A percentile compares a stretch with the other conserved stretches of the same genome.
These are phyloP conservation scores for Diuraphis noxia DNA, from an alignment of 1,140 invertebrate genomes.

Conservation along the genomic window DNA sequence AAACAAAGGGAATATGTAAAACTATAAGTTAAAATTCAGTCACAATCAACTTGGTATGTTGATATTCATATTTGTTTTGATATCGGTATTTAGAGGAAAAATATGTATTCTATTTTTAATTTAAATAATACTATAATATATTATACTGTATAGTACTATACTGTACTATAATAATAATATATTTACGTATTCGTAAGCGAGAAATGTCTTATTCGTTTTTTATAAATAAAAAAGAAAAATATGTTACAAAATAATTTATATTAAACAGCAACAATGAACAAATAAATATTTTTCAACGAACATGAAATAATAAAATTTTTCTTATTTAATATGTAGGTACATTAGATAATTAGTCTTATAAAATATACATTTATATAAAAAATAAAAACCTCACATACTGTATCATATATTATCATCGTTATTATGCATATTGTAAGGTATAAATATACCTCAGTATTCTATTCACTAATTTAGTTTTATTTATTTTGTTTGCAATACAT, in stretches of 20 bases:
- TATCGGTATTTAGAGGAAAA: neutral
- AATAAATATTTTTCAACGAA: neutral
- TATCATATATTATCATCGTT: neutral
- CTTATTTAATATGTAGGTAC: neutral
- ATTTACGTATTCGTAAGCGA: neutral
- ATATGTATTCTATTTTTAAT: neutral
- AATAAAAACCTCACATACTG: neutral
- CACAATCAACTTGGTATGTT: neutral
- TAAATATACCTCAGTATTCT: neutral
- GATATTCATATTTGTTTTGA: neutral
- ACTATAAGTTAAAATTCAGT: too few species aligned
- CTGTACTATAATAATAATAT: too few species aligned
- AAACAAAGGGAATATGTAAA: neutral
- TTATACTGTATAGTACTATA: too few species aligned
- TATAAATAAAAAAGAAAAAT: neutral
- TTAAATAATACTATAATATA: neutral
- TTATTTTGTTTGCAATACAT: neutral
- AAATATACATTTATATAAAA: neutral
- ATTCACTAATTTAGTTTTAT: neutral
- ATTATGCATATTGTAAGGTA: neutral
- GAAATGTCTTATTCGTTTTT: neutral
- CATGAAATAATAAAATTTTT: neutral
- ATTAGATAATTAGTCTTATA: neutral
- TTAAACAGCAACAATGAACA: neutral
- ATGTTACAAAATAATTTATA: neutral